phyloP scores from a whole-genome alignment of 2,113 vertebrate genomes.

The Python bivittatus region DNA sequence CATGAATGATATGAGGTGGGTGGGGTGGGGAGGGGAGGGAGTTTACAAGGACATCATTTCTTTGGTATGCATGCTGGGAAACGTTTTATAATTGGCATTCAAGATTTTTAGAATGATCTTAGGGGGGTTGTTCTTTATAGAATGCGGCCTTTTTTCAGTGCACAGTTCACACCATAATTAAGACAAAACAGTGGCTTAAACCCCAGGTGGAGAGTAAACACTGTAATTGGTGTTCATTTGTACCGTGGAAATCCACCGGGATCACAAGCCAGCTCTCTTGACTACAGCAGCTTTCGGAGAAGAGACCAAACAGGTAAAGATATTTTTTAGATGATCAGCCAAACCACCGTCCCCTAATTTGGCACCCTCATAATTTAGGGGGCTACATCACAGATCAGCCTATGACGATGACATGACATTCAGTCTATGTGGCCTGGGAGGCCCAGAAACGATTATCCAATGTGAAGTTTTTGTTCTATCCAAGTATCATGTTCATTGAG shows the following conservation, averaged over 20 bases:
- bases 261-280: slow-evolving; percentile 39
- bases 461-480: background rate
- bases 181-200: slow-evolving; percentile 66
- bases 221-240: slow-evolving; percentile 70
- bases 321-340: background rate
- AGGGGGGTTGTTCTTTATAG: slow-evolving; percentile 61
- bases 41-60: slow-evolving; percentile 1
- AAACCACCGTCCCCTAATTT: background rate
- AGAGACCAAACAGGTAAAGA: background rate
- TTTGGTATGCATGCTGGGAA: slow-evolving; percentile 55
- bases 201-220: slow-evolving; percentile 49
- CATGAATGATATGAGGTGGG: background rate
- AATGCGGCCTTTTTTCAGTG: slow-evolving; percentile 56
- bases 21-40: background rate
- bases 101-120: slow-evolving; percentile 55
- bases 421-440: no score
- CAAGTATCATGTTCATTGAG: background rate
- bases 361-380: background rate
- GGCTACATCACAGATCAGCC: background rate
- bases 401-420: background rate
- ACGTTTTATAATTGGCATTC: slow-evolving; percentile 56
- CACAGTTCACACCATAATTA: slow-evolving; percentile 66
- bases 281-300: slow-evolving; percentile 41
- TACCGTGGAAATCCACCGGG: slow-evolving; percentile 57
- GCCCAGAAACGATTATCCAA: no score